Evolutionary conservation across 2,797 vertebrate genomes (phyloP), one percentile per base, ranked within the genome.

Genomic region (Masticophis lateralis): DNA sequence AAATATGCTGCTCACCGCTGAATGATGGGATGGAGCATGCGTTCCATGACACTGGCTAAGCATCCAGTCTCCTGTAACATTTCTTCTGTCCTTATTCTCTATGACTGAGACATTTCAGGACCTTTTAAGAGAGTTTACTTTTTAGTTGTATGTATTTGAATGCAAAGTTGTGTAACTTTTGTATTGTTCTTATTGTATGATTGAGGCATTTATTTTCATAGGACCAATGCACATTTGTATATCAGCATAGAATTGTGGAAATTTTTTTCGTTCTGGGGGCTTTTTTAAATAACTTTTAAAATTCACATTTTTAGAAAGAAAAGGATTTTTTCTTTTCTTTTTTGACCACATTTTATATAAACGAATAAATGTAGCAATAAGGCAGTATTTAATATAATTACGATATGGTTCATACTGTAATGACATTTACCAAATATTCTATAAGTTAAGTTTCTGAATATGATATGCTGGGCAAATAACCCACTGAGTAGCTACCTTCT

Each of bases 1-100:
- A 99, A 99, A 98, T 99, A 99, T 0, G 97, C 97, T 0, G 93
- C 98, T 96, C 98, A 97, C 95, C 98, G 98, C 93, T 99, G 98
- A 98, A 95, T 0, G 0, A 4, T 9, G 2, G 5, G 5, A 53
- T 63, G 32, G 1, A 63, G 59, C 0, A 0, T 28, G 5, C 59
- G 53, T 90, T 83, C 92, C 79, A 11, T 60, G 8, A n/a, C 28
- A 61, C 9, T 25, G 87, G 43, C 94, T 89, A 37, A 0, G 1
- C 0, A 3, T 11, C 47, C 87, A 18, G 0, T 93, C 66, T 59
- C 88, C 53, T 66, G 51, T 13, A 61, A 59, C 57, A n/a, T 25
- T 93, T 91, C 91, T 56, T 93, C 93, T 87, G 88, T 94, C 57
- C 87, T 92, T 91, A 90, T 93, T 94, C 95, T 96, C 93, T 96